Conservation (phyloP, 2,113 vertebrate genomes). For the Apteryx mantelli region DNA sequence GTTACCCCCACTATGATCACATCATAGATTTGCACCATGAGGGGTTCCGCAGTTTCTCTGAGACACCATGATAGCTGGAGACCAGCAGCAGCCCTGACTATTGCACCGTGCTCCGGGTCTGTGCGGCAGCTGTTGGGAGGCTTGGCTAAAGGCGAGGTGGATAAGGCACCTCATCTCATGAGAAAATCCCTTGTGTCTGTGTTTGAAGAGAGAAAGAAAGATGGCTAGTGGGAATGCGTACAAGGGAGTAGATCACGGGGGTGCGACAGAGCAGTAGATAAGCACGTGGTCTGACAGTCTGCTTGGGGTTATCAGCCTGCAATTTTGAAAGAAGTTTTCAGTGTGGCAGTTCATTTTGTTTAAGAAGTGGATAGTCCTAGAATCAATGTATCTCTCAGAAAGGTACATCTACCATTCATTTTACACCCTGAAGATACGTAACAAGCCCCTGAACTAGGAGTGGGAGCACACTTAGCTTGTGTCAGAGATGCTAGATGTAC, state of each 20-base stretch:
- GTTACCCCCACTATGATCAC: accelerated
- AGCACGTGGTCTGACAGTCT: not conserved
- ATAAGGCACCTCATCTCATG: not conserved
- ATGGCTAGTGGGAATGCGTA: not conserved
- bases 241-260: not conserved
- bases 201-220: not conserved
- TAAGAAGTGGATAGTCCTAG: not conserved
- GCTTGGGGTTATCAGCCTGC: not conserved
- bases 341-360: not conserved
- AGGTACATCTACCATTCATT: not conserved
- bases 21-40: not conserved
- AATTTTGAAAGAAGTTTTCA: not conserved
- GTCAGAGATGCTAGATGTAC: too few species aligned
- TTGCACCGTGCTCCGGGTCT: accelerated
- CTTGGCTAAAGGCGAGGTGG: not conserved
- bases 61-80: not conserved
- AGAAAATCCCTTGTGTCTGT: not conserved
- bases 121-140: not conserved
- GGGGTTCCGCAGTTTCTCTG: not conserved
- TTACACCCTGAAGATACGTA: not conserved
- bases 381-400: not conserved
- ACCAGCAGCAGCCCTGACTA: accelerated
- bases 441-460: not conserved
- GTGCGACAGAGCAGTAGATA: not conserved
- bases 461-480: not conserved